phyloP scores from a whole-genome alignment of 1,140 invertebrate genomes.

The Nylanderia fulva region DNA sequence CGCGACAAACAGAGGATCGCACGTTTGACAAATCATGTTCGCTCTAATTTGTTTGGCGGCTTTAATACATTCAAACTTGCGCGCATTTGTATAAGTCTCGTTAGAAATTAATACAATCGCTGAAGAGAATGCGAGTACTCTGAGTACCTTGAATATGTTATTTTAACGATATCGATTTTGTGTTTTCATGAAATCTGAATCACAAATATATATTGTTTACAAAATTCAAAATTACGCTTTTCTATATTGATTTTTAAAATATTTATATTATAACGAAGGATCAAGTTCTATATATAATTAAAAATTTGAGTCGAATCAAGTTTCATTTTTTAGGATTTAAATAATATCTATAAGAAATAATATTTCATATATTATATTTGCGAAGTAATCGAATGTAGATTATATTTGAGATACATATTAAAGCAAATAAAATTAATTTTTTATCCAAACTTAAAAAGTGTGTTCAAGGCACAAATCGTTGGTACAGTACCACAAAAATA shows the following conservation, averaged over 20 bases:
- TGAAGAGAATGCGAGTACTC: not conserved
- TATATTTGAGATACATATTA: no score
- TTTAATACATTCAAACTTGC: not conserved
- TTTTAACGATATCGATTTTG: not conserved
- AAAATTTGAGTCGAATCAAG: no score
- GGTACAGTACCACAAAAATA: no score
- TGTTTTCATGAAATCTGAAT: not conserved
- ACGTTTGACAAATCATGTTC: constrained; percentile 38
- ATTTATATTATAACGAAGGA: not conserved
- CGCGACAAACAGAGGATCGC: constrained; percentile 33
- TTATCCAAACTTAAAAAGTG: no score
- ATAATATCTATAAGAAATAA: no score
- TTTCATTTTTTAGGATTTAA: no score
- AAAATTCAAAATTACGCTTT: not conserved
- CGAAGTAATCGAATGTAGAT: no score
- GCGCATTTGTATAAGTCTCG: not conserved
- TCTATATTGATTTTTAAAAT: not conserved
- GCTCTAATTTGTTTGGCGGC: constrained; percentile 6
- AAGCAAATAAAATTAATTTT: no score
- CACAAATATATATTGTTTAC: not conserved
- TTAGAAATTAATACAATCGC: not conserved
- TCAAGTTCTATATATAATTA: no score
- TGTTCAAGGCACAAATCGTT: no score
- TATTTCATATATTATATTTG: no score
- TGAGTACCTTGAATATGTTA: no score